Conservation (phyloP, 2,888 invertebrate species). For the Hedya salicella region DNA sequence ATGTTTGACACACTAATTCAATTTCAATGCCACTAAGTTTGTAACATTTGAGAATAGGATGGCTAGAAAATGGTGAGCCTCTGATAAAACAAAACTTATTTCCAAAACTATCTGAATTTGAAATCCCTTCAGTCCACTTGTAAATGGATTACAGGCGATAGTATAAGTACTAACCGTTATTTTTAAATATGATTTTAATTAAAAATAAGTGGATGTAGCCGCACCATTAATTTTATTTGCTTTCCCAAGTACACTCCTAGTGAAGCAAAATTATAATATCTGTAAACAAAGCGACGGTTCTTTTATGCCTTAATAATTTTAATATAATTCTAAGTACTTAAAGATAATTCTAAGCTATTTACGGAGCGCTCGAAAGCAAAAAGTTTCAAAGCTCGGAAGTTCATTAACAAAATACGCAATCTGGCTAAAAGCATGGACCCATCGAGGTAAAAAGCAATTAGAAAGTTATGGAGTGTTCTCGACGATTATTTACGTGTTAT, state of each 20-base stretch:
- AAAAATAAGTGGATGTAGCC: background rate
- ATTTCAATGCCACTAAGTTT: too few relatives aligned
- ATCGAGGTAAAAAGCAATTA: slow-evolving; percentile 77
- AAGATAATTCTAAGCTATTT: slow-evolving; percentile 63
- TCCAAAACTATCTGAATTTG: too few relatives aligned
- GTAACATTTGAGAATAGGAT: too few relatives aligned
- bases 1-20: too few relatives aligned
- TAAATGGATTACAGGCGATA: too few relatives aligned
- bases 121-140: too few relatives aligned
- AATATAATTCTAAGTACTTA: slow-evolving; percentile 56
- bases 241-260: background rate
- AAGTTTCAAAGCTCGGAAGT: slow-evolving; percentile 68
- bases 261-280: background rate
- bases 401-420: slow-evolving; percentile 81
- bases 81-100: too few relatives aligned
- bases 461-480: slow-evolving; percentile 74
- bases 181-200: background rate
- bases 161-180: too few relatives aligned
- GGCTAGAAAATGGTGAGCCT: too few relatives aligned
- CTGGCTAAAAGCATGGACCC: slow-evolving; percentile 76
- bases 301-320: slow-evolving; percentile 53
- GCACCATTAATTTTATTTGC: background rate
- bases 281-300: slow-evolving; percentile 13
- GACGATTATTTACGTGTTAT: slow-evolving; percentile 71
- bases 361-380: slow-evolving; percentile 61